These are phyloP conservation scores for Heterotis niloticus DNA, from an alignment of 2,113 vertebrate genomes.

Conservation along the genomic window DNA sequence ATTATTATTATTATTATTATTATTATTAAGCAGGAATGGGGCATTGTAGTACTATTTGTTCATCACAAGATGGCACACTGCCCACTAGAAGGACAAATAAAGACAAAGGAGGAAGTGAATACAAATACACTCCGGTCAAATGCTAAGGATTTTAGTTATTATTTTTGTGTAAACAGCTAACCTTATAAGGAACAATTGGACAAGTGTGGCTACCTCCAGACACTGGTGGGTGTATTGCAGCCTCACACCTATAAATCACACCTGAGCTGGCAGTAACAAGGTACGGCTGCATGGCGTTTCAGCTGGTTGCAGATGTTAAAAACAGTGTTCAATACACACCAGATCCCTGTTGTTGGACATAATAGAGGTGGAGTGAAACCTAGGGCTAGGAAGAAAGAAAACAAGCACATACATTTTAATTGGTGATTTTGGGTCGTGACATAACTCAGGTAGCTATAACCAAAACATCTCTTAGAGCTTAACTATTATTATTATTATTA, in stretches of 20 bases:
- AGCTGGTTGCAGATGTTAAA: slow-evolving; percentile 37
- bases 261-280: slow-evolving; percentile 21
- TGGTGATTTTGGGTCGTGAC: slow-evolving; percentile 25
- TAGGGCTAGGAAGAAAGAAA: slow-evolving; percentile 13
- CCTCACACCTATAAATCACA: slow-evolving; percentile 30
- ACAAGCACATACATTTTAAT: slow-evolving; percentile 28
- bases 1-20: not conserved
- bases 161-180: not conserved
- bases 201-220: slow-evolving; percentile 31
- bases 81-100: slow-evolving; percentile 23
- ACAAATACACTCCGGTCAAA: not conserved
- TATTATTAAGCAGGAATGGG: too few relatives aligned
- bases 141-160: too few relatives aligned
- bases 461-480: slow-evolving; percentile 18
- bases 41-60: slow-evolving; percentile 27
- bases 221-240: slow-evolving; percentile 35
- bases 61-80: slow-evolving; percentile 45
- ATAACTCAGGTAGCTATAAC: slow-evolving; percentile 26
- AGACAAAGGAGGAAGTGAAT: slow-evolving; percentile 16
- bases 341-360: slow-evolving; percentile 32
- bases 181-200: slow-evolving; percentile 27
- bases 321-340: slow-evolving; percentile 42
- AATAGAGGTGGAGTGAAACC: slow-evolving; percentile 28
- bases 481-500: too few relatives aligned
- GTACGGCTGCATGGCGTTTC: slow-evolving; percentile 20